phyloP scores from a whole-genome alignment of 1,140 invertebrate genomes.

The Caerostris darwini region DNA sequence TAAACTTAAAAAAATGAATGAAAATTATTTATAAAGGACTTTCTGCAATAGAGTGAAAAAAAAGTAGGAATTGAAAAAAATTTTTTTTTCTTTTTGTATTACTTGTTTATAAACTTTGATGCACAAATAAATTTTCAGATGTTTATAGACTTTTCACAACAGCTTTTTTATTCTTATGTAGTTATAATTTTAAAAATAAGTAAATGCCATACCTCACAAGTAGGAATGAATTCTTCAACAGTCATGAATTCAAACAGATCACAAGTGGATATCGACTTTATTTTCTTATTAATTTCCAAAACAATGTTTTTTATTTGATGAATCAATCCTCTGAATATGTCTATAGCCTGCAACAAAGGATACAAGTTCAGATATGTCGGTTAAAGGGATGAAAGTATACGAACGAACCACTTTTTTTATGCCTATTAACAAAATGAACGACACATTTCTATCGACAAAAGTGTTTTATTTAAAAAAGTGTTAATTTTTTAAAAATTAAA shows the following conservation, averaged over 20 bases:
- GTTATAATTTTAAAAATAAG: too few relatives aligned
- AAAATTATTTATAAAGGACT: too few relatives aligned
- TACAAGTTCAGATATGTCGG: background rate
- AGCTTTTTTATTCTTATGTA: too few relatives aligned
- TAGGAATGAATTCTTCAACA: background rate
- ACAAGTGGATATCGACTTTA: background rate
- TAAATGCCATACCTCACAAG: constrained; percentile 56
- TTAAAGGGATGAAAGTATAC: too few relatives aligned
- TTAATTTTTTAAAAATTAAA: background rate
- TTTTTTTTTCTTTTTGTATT: too few relatives aligned
- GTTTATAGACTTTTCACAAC: too few relatives aligned
- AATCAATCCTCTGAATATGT: constrained; percentile 36
- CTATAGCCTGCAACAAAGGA: constrained; percentile 25
- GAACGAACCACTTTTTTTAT: background rate
- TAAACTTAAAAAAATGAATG: too few relatives aligned
- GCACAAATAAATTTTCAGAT: too few relatives aligned
- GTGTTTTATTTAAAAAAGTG: background rate
- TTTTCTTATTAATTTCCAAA: constrained; percentile 30
- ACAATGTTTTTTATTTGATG: constrained; percentile 50
- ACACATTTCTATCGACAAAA: background rate
- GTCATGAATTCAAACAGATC: constrained; percentile 32
- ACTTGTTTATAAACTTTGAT: too few relatives aligned
- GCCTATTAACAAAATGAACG: background rate
- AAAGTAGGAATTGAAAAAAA: too few relatives aligned
- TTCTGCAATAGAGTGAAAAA: too few relatives aligned